These are phyloP conservation scores for Rattus rattus DNA, from an alignment of 2,113 vertebrate genomes.

Conservation along the genomic window DNA sequence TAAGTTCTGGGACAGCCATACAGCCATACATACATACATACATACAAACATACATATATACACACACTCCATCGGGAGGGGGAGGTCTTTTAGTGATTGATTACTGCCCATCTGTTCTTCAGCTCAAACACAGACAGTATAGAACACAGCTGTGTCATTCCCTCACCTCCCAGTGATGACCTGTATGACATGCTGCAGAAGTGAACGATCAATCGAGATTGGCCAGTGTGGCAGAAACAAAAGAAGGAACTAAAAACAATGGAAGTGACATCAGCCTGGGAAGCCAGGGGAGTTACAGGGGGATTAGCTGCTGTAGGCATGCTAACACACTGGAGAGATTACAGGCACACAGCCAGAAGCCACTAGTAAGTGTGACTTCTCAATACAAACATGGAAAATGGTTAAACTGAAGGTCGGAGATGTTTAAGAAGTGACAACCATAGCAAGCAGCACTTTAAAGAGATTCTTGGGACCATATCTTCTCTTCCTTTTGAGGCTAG, in stretches of 20 bases:
- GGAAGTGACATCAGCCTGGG: not conserved
- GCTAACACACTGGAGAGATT: not conserved
- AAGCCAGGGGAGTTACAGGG: not conserved
- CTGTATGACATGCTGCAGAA: not conserved
- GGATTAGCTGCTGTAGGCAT: not conserved
- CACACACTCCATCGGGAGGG: too few species aligned
- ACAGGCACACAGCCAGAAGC: not conserved
- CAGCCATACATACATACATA: too few species aligned
- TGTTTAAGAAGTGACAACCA: not conserved
- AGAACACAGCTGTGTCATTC: not conserved
- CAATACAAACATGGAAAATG: not conserved
- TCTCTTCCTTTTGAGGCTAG: not conserved
- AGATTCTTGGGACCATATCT: not conserved
- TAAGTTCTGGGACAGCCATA: too few species aligned
- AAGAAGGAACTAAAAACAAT: not conserved
- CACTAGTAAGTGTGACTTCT: not conserved
- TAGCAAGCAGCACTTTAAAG: not conserved
- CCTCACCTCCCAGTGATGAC: not conserved
- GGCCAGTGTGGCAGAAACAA: not conserved
- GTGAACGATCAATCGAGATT: not conserved
- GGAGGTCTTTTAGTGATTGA: not conserved
- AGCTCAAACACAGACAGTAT: not conserved
- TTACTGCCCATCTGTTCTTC: not conserved
- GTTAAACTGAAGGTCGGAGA: not conserved
- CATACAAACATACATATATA: too few species aligned